Conservation (phyloP, 2,113 vertebrate genomes). For the Lophochroa leadbeateri region DNA sequence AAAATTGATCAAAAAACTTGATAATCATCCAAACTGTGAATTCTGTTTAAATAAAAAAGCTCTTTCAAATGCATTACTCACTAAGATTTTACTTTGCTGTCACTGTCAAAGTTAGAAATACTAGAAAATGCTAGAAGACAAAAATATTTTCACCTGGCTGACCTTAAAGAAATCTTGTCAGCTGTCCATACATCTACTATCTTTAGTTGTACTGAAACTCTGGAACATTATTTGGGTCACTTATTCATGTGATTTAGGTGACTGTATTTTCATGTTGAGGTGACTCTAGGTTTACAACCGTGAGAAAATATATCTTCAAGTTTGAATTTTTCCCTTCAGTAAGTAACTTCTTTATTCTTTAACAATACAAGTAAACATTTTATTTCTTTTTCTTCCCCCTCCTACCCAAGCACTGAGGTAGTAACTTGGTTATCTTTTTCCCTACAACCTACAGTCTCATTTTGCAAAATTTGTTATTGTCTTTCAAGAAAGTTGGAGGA, state of each 20-base stretch:
- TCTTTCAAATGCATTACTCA: not conserved
- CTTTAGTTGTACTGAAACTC: not conserved
- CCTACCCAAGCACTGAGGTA: fast-evolving
- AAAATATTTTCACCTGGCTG: not conserved
- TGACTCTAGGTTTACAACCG: not conserved
- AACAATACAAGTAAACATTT: not conserved
- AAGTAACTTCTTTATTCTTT: not conserved
- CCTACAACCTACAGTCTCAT: too few relatives aligned
- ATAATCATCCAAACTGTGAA: not conserved
- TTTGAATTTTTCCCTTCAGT: not conserved
- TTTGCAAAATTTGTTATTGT: too few relatives aligned
- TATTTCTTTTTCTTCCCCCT: not conserved
- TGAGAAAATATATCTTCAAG: not conserved
- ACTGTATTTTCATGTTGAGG: not conserved
- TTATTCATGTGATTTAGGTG: not conserved
- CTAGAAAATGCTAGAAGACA: not conserved
- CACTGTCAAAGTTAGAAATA: not conserved
- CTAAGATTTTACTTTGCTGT: not conserved
- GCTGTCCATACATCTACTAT: not conserved
- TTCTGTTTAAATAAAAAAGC: not conserved
- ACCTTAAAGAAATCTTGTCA: not conserved
- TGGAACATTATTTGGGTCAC: not conserved
- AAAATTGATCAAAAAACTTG: not conserved
- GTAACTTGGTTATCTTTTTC: not conserved
- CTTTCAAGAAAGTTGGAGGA: too few relatives aligned